Evolutionary conservation across 2,797 vertebrate species (phyloP), one percentile per base, ranked within the genome.

Genomic region (Xyrichtys novacula): DNA sequence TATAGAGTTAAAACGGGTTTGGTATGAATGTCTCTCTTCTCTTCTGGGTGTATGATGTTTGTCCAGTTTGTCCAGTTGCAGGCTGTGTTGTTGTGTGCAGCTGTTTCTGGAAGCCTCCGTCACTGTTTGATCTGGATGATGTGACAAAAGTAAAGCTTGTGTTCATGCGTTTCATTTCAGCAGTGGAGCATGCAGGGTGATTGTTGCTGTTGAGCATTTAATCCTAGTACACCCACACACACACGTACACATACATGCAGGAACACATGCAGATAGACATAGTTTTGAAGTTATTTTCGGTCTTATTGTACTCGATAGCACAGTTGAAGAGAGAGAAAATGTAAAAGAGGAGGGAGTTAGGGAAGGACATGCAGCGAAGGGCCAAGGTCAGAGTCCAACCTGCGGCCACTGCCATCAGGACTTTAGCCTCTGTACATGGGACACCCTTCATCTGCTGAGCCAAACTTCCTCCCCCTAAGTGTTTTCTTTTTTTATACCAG

Each of bases 51-150:
- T n/a, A n/a, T 36, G 53, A 7, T 31, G 9, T 10, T 29, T 31
- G n/a, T 54, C 28, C 28, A 23, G 39, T 34, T 36, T 0, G 38
- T 4, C 19, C 36, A 38, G n/a, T 48, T 50, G 49, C 44, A 25
- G 26, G 20, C 6, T 23, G 43, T 31, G 34, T 1, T 31, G 34
- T 1, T 8, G 14, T 10, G 16, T 65, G 14, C 46, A 55, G 61
- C 47, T 65, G 22, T 11, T 2, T 63, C 64, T 67, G n/a, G 76
- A 76, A 79, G 52, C 40, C 43, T 73, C 61, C 69, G 47, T 39
- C 32, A 29, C 14, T 29, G 49, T 71, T 56, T 71, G 54, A 77
- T 64, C 25, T 68, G 46, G 50, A 57, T 28, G 7, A 1, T 12
- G 19, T 20, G 40, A 76, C 65, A 73, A 58, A 14, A 36, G 15